Conservation (phyloP, 2,888 invertebrate species). For the Yponomeuta cagnagella region DNA sequence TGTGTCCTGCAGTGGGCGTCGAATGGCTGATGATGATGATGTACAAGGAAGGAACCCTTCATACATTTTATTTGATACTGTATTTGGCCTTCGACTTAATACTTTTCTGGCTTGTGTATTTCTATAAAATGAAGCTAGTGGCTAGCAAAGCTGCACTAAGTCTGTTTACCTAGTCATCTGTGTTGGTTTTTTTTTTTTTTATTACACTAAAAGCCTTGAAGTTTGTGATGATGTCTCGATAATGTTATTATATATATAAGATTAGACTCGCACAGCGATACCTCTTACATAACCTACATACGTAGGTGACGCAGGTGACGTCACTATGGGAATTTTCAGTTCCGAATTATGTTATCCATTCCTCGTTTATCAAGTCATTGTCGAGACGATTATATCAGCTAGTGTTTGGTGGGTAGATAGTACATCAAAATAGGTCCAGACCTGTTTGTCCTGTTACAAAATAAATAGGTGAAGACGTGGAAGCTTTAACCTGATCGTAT, state of each 20-base stretch:
- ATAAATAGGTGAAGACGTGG: too few relatives aligned
- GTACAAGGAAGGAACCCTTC: too few relatives aligned
- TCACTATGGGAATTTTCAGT: not conserved
- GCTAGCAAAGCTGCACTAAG: too few relatives aligned
- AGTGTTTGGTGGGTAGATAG: not conserved
- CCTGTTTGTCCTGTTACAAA: not conserved
- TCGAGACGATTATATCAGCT: not conserved
- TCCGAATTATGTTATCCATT: not conserved
- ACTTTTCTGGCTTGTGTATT: too few relatives aligned
- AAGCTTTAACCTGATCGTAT: not conserved
- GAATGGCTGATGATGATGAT: too few relatives aligned
- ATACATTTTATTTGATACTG: too few relatives aligned
- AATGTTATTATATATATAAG: not conserved
- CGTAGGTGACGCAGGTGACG: not conserved
- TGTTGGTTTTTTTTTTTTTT: too few relatives aligned
- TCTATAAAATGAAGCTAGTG: too few relatives aligned
- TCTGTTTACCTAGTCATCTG: too few relatives aligned
- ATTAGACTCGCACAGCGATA: not conserved
- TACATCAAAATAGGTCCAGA: not conserved
- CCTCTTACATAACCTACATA: not conserved
- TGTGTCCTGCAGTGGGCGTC: too few relatives aligned
- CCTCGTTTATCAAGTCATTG: not conserved
- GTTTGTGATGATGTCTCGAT: constrained; percentile 14
- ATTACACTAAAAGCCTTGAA: too few relatives aligned
- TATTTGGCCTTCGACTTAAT: too few relatives aligned